These are phyloP conservation scores for Sphyrna mokarran DNA, from an alignment of 2,113 vertebrate genomes.

Conservation along the genomic window DNA sequence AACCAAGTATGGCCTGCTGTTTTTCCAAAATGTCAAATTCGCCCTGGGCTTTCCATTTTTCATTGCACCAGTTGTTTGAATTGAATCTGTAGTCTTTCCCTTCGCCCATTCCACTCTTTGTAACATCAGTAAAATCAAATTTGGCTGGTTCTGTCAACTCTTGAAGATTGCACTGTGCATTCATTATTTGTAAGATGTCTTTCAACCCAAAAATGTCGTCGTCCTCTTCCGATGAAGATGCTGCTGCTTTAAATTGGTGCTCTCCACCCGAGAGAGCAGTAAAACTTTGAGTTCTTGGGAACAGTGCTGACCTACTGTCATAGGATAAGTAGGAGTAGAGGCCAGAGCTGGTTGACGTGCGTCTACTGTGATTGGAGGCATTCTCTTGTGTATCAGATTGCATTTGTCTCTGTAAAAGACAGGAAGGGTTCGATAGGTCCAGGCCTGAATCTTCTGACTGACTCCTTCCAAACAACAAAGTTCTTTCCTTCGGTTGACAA, in stretches of 20 bases:
- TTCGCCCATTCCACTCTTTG: not conserved
- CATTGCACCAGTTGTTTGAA: not conserved
- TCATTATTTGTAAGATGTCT: not conserved
- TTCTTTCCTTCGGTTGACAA: not conserved
- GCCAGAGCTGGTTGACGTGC: not conserved
- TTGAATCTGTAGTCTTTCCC: not conserved
- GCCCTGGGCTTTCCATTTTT: not conserved
- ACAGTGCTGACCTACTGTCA: not conserved
- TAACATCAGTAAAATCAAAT: not conserved
- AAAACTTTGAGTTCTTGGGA: not conserved
- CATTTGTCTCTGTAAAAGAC: not conserved
- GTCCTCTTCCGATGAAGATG: not conserved
- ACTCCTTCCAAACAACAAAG: not conserved
- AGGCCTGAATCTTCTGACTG: constrained; percentile 16
- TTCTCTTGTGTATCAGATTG: not conserved
- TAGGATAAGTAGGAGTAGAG: not conserved
- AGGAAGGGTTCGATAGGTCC: not conserved
- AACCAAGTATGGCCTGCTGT: not conserved
- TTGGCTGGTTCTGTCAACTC: not conserved
- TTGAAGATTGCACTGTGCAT: not conserved
- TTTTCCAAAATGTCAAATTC: not conserved
- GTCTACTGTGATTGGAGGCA: not conserved
- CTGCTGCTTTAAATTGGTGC: not conserved
- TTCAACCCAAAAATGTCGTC: not conserved
- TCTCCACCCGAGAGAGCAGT: not conserved